Conservation (phyloP, 2,888 invertebrate species). For the Ryuthela nishihirai region DNA sequence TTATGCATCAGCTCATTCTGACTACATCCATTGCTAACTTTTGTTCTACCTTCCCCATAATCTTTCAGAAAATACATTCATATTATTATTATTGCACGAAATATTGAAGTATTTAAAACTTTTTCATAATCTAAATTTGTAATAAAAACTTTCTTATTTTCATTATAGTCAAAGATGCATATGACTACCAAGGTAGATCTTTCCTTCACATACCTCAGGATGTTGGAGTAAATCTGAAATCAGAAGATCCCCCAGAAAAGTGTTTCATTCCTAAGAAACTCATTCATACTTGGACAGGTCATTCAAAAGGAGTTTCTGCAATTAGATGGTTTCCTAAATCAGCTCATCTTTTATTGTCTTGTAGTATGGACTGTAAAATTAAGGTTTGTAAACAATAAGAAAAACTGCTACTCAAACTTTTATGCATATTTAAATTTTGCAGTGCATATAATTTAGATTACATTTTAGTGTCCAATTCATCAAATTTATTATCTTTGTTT, state of each 20-base stretch:
- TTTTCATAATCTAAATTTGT: no score
- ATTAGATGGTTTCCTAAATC: slow-evolving; percentile 92
- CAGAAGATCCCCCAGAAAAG: slow-evolving; percentile 83
- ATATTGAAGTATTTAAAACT: no score
- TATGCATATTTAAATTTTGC: no score
- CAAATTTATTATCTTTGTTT: neutral
- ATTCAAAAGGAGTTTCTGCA: slow-evolving; percentile 92
- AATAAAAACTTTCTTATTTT: neutral
- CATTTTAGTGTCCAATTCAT: neutral
- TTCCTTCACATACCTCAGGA: slow-evolving; percentile 91
- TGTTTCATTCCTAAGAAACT: slow-evolving; percentile 95
- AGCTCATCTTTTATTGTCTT: slow-evolving; percentile 90
- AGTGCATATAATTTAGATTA: no score
- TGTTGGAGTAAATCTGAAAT: slow-evolving; percentile 81
- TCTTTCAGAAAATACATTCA: no score
- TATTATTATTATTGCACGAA: no score
- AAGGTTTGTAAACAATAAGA: no score
- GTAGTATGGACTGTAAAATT: slow-evolving; percentile 94
- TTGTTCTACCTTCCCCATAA: no score
- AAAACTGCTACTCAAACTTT: no score
- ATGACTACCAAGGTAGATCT: slow-evolving; percentile 95
- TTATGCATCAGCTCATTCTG: no score
- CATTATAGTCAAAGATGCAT: slow-evolving; percentile 67
- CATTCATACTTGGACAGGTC: slow-evolving; percentile 95
- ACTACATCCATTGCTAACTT: no score